Evolutionary conservation across 2,113 vertebrate species (phyloP).

Genomic region (Sprattus sprattus): DNA sequence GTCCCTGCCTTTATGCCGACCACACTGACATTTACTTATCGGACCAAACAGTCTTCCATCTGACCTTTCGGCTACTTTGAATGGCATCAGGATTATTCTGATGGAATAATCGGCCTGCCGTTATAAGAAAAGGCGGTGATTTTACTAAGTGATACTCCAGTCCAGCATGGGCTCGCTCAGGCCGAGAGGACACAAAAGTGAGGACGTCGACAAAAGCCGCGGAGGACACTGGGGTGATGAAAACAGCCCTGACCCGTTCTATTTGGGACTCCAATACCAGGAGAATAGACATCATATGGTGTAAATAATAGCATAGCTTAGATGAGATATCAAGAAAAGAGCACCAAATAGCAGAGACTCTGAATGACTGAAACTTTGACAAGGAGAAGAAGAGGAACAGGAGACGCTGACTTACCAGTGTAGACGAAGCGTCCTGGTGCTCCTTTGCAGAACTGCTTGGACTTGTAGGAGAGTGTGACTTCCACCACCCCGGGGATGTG

Average conservation of each 20-base stretch:
- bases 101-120: conserved; percentile 54
- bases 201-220: neutral
- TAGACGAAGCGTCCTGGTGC: conserved; percentile 83
- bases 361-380: neutral
- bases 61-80: conserved; percentile 76
- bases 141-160: conserved; percentile 51
- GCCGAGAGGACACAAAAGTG: neutral
- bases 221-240: neutral
- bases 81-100: conserved; percentile 72
- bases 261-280: neutral
- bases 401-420: conserved; percentile 67
- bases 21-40: conserved; percentile 76
- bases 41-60: conserved; percentile 60
- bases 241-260: neutral
- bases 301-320: neutral
- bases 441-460: conserved; percentile 87
- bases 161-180: neutral
- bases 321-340: too few relatives aligned
- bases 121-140: conserved; percentile 53
- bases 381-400: neutral
- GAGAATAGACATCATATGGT: neutral
- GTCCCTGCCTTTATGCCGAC: conserved; percentile 44
- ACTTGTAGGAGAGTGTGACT: conserved; percentile 85
- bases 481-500: conserved; percentile 87
- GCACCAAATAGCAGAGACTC: too few relatives aligned